phyloP scores from a whole-genome alignment of 37 sponge, comb jelly and placozoan species.

The Oscarella lobularis region DNA sequence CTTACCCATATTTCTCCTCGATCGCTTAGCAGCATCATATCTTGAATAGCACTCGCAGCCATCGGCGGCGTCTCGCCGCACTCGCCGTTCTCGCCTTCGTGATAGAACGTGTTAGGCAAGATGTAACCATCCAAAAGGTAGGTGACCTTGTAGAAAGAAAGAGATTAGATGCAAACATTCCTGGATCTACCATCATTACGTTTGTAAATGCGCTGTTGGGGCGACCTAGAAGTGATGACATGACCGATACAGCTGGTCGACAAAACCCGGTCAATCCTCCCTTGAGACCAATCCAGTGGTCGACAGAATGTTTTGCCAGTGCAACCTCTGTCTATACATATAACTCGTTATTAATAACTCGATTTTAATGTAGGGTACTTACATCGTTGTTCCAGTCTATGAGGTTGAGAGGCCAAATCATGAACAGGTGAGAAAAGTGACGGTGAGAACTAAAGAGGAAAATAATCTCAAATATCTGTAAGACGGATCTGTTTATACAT shows the following conservation, averaged over 20 bases:
- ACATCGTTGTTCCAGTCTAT: neutral
- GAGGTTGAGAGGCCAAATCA: neutral
- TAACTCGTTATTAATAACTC: too few relatives aligned
- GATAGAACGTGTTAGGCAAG: neutral
- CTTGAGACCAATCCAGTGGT: neutral
- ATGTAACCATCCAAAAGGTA: neutral
- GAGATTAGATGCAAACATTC: too few relatives aligned
- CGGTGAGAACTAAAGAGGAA: neutral
- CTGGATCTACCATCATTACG: too few relatives aligned
- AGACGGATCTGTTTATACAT: too few relatives aligned
- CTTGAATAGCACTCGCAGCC: neutral
- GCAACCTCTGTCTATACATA: too few relatives aligned
- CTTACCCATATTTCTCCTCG: too few relatives aligned
- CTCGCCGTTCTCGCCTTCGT: neutral
- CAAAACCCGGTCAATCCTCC: neutral
- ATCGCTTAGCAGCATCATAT: conserved; percentile 2
- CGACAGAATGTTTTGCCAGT: neutral
- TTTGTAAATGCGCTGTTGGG: neutral
- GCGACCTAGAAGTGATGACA: neutral
- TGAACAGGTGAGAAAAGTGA: neutral
- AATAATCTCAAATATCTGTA: too few relatives aligned
- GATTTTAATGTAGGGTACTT: too few relatives aligned
- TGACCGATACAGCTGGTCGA: neutral
- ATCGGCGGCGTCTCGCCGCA: conserved; percentile 1
- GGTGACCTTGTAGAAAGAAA: too few relatives aligned